Conservation (phyloP, 2,888 invertebrate genomes). For the Meloe dianella region DNA sequence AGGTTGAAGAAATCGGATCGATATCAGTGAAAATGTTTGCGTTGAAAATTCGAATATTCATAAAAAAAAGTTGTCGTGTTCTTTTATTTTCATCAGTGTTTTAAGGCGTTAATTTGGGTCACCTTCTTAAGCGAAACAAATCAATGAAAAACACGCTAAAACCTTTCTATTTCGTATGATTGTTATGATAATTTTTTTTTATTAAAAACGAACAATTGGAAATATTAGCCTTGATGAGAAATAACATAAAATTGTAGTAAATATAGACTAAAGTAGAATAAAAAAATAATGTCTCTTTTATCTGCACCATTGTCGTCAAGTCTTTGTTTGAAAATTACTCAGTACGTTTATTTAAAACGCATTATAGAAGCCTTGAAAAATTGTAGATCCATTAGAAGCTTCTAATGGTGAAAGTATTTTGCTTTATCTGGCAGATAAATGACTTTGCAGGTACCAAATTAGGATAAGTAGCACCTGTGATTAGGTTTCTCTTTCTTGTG, state of each 20-base stretch:
- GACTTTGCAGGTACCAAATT: neutral
- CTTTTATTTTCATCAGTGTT: neutral
- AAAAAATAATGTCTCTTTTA: too few species aligned
- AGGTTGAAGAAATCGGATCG: neutral
- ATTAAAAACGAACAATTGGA: slow-evolving; percentile 20
- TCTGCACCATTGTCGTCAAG: too few species aligned
- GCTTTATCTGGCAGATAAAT: neutral
- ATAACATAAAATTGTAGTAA: neutral
- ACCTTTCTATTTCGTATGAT: slow-evolving; percentile 23
- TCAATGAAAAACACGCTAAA: slow-evolving; percentile 20
- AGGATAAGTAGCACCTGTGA: slow-evolving; percentile 4
- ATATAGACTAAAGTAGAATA: too few species aligned
- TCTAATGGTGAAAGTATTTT: slow-evolving; percentile 1
- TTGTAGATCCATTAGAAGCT: neutral
- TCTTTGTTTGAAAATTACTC: too few species aligned
- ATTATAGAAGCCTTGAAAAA: neutral
- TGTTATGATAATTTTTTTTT: slow-evolving; percentile 25
- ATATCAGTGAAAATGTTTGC: neutral
- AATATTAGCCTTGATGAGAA: slow-evolving; percentile 8
- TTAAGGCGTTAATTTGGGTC: slow-evolving; percentile 24
- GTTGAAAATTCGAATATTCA: neutral
- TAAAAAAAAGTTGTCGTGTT: neutral
- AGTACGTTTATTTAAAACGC: too few species aligned
- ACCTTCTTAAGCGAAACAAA: slow-evolving; percentile 23
- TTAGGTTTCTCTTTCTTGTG: slow-evolving; percentile 9